Conservation (phyloP, 2,888 invertebrate genomes). For the Caradrina clavipalpis region DNA sequence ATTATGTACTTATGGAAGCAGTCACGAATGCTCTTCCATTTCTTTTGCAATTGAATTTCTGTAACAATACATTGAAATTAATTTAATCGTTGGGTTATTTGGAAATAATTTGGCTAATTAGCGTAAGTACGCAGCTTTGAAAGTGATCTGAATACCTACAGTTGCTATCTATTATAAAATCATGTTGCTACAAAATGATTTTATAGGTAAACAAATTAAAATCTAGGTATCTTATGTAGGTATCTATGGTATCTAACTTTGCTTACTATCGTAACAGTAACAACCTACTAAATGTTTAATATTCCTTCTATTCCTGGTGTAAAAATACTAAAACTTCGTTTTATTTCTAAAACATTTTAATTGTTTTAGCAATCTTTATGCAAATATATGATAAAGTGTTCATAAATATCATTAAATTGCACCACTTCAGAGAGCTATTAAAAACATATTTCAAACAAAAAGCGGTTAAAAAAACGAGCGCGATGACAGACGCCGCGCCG, state of each 20-base stretch:
- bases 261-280: too few relatives aligned
- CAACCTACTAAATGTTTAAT: too few relatives aligned
- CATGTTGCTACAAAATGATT: too few relatives aligned
- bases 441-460: slow-evolving; percentile 28
- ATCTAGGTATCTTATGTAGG: too few relatives aligned
- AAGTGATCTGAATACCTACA: too few relatives aligned
- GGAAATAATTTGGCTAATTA: too few relatives aligned
- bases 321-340: too few relatives aligned
- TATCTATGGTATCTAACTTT: too few relatives aligned
- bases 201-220: too few relatives aligned
- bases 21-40: slow-evolving; percentile 88
- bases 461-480: slow-evolving; percentile 19
- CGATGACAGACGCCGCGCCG: slow-evolving; percentile 7
- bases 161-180: too few relatives aligned
- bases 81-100: not conserved
- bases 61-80: slow-evolving; percentile 59
- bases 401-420: slow-evolving; percentile 24
- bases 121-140: too few relatives aligned
- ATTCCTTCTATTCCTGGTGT: too few relatives aligned
- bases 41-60: slow-evolving; percentile 88
- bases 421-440: slow-evolving; percentile 22
- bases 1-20: slow-evolving; percentile 82
- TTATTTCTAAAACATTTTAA: not conserved
- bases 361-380: slow-evolving; percentile 5
- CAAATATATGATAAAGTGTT: slow-evolving; percentile 12